Conservation (phyloP, 1,140 invertebrate genomes). For the Drosophila truncata region DNA sequence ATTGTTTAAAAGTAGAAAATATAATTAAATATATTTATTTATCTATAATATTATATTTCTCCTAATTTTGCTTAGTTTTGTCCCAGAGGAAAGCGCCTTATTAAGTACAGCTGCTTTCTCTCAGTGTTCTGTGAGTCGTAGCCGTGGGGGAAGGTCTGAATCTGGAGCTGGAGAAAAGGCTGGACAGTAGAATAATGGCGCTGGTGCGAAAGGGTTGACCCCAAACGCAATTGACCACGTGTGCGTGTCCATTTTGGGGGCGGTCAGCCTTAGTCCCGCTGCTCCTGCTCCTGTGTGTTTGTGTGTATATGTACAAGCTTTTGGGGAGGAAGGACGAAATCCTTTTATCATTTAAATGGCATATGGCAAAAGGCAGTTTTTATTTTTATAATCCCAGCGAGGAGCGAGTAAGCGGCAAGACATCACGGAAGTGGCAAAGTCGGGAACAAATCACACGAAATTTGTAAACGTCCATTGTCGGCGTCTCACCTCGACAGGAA, state of each 20-base stretch:
- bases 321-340: slow-evolving; percentile 47
- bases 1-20: background rate
- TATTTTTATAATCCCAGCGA: slow-evolving; percentile 72
- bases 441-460: slow-evolving; percentile 71
- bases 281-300: background rate
- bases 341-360: slow-evolving; percentile 84
- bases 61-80: rapidly evolving
- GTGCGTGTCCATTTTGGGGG: slow-evolving; percentile 66
- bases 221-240: slow-evolving; percentile 83
- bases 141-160: slow-evolving; percentile 5
- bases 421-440: slow-evolving; percentile 65
- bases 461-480: slow-evolving; percentile 75
- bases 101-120: background rate
- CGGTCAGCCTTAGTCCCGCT: slow-evolving; percentile 17
- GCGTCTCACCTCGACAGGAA: slow-evolving; percentile 12
- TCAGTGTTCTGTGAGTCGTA: slow-evolving; percentile 4
- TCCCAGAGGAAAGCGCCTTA: background rate
- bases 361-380: slow-evolving; percentile 81
- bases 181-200: slow-evolving; percentile 72
- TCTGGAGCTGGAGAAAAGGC: slow-evolving; percentile 12
- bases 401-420: slow-evolving; percentile 46
- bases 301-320: slow-evolving; percentile 9
- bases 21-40: background rate
- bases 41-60: background rate
- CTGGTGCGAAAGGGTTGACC: slow-evolving; percentile 82